Evolutionary conservation across 2,797 vertebrate genomes (phyloP).

Genomic region (Trichosurus vulpecula): DNA sequence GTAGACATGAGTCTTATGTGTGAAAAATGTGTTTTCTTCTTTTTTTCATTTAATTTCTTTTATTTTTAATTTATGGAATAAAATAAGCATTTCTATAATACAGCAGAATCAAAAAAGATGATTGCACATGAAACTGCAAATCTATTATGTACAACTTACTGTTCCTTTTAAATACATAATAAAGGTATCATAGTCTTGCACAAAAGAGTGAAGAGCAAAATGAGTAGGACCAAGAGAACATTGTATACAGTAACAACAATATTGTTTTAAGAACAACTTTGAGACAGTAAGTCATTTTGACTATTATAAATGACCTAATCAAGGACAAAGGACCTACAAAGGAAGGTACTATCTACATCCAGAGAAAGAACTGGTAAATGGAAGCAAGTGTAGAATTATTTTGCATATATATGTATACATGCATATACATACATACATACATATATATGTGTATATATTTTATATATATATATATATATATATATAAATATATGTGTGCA

Average conservation of each 20-base stretch:
- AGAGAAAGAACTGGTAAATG: background rate
- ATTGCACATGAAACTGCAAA: background rate
- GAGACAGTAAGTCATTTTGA: background rate
- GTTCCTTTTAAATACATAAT: background rate
- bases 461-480: too few relatives aligned
- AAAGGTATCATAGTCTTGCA: background rate
- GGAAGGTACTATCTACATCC: background rate
- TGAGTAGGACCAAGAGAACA: background rate
- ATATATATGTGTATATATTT: too few relatives aligned
- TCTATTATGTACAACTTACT: background rate
- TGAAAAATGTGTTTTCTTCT: background rate
- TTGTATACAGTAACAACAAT: background rate
- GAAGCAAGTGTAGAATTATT: background rate
- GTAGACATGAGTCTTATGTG: background rate
- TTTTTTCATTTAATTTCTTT: background rate
- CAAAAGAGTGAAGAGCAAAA: background rate
- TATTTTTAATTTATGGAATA: background rate
- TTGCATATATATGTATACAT: background rate
- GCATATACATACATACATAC: too few relatives aligned
- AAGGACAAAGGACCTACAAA: background rate
- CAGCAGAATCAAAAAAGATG: background rate
- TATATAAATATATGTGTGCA: too few relatives aligned
- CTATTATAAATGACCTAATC: background rate
- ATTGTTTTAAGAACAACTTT: background rate
- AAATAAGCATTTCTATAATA: background rate